These are phyloP conservation scores for Gymnocheta viridis DNA, from an alignment of 2,888 invertebrate genomes.

Conservation along the genomic window DNA sequence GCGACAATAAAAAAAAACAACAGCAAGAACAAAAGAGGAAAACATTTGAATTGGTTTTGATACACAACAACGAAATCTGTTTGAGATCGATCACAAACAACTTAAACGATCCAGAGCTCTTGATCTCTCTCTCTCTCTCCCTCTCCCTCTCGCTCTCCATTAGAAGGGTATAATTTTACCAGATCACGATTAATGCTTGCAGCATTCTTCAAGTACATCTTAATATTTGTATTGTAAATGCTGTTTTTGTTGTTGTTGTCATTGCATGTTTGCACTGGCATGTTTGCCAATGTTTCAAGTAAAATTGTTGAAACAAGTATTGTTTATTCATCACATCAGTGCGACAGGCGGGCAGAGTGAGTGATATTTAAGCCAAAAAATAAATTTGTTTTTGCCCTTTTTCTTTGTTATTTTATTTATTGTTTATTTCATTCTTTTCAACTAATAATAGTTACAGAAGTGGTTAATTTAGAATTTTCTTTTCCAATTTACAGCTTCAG, in stretches of 20 bases:
- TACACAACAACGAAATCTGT: conserved; percentile 39
- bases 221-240: background rate
- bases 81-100: conserved; percentile 11
- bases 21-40: conserved; percentile 15
- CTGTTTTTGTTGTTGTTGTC: background rate
- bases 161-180: conserved; percentile 23
- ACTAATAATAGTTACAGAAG: conserved; percentile 50
- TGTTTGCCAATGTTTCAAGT: conserved; percentile 32
- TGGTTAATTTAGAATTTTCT: conserved; percentile 55
- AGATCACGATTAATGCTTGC: conserved; percentile 14
- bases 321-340: conserved; percentile 34
- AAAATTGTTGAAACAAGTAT: background rate
- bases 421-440: conserved; percentile 1
- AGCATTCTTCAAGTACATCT: background rate
- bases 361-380: conserved; percentile 61
- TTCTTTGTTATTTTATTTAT: conserved; percentile 11
- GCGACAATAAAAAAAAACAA: conserved; percentile 26
- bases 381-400: conserved; percentile 60
- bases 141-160: too few species aligned
- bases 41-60: conserved; percentile 62
- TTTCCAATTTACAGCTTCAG: conserved; percentile 58
- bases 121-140: too few species aligned
- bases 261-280: background rate
- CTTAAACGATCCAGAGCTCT: background rate
- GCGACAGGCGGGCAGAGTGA: background rate